Evolutionary conservation across 2,113 vertebrate species (phyloP).

Genomic region (Eclectus roratus): DNA sequence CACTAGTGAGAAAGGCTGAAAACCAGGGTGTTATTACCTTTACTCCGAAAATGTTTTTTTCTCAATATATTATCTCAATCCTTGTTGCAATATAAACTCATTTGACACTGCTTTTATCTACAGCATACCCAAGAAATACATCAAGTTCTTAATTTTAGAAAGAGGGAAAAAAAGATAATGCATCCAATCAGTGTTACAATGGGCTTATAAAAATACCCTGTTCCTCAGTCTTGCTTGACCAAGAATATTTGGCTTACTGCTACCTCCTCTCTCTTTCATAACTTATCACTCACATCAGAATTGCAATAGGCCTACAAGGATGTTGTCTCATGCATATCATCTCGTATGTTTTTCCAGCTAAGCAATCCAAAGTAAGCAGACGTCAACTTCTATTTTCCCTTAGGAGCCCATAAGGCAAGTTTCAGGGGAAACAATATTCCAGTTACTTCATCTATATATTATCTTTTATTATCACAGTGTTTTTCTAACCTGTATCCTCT

Average conservation of each 20-base stretch:
- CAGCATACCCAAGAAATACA: background rate
- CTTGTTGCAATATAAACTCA: background rate
- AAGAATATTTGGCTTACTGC: background rate
- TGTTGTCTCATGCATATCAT: rapidly evolving
- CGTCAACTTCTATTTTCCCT: background rate
- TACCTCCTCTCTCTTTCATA: background rate
- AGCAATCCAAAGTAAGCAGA: slow-evolving; percentile 49
- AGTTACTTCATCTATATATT: slow-evolving; percentile 55
- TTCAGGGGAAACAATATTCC: slow-evolving; percentile 12
- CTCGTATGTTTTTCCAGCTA: background rate
- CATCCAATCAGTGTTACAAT: background rate
- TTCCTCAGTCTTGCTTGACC: background rate
- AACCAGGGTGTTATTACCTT: background rate
- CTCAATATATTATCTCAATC: background rate
- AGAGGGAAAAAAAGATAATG: background rate
- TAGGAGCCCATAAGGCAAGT: background rate
- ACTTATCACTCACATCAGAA: background rate
- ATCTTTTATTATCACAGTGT: slow-evolving; percentile 46
- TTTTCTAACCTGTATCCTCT: slow-evolving; percentile 26
- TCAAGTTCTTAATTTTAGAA: background rate
- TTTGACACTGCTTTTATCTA: background rate
- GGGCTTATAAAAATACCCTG: background rate
- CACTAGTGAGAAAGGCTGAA: background rate
- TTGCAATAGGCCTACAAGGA: background rate
- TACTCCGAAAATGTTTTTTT: background rate